A percentile compares a stretch with the other conserved stretches of the same genome.
phyloP scores from a whole-genome alignment of 1,140 invertebrate genomes.

The Portunus trituberculatus region DNA sequence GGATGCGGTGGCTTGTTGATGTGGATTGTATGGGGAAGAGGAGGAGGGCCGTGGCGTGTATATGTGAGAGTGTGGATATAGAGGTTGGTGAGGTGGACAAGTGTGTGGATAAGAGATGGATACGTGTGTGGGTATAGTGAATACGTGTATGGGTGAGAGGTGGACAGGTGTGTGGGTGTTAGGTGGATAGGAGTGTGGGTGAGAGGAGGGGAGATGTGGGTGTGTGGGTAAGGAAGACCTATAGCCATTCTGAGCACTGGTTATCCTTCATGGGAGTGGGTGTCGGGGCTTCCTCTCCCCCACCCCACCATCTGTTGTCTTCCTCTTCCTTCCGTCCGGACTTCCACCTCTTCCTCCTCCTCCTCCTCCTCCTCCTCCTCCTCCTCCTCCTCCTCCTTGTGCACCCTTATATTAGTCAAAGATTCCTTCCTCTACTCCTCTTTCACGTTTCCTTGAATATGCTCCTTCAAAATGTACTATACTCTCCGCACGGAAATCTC shows the following conservation, averaged over 20 bases:
- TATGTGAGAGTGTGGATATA: not conserved
- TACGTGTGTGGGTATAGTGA: not conserved
- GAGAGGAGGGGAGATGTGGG: not conserved
- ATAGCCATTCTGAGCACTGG: no score
- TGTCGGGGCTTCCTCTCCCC: not conserved
- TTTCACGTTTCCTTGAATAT: not conserved
- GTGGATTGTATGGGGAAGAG: not conserved
- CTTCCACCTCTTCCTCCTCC: not conserved
- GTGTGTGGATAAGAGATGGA: not conserved
- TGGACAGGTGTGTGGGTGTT: not conserved
- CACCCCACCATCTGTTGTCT: constrained; percentile 28
- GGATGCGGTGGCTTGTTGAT: no score
- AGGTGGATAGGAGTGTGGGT: not conserved
- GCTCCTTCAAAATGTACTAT: no score
- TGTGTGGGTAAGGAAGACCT: not conserved
- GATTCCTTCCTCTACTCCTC: not conserved
- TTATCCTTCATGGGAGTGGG: not conserved
- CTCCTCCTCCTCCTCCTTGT: not conserved
- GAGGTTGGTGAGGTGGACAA: no score
- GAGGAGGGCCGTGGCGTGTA: not conserved
- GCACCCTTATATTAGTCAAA: not conserved
- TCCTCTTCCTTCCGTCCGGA: not conserved
- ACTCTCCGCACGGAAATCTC: no score
- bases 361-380: not conserved
- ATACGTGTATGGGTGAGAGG: not conserved